These are phyloP conservation scores for Passer montanus DNA, from an alignment of 2,113 vertebrate genomes.

Conservation along the genomic window DNA sequence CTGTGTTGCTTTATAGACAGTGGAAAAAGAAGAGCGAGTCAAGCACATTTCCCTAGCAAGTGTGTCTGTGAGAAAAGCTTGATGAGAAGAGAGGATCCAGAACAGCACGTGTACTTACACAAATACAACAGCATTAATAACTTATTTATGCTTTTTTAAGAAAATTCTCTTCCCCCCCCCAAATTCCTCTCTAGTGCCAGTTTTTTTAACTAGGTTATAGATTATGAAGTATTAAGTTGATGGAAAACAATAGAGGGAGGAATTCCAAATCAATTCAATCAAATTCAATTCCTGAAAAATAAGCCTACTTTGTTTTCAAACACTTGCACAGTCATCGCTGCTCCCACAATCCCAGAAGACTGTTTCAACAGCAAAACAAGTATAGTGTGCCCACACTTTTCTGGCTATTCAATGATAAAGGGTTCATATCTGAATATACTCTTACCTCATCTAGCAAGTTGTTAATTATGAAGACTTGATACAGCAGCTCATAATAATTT, in stretches of 20 bases:
- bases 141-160: neutral
- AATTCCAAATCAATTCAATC: neutral
- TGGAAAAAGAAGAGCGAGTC: neutral
- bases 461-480: slow-evolving; percentile 68
- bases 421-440: neutral
- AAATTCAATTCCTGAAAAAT: neutral
- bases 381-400: neutral
- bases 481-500: slow-evolving; percentile 69
- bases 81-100: neutral
- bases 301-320: neutral
- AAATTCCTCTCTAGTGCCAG: neutral
- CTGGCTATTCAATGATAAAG: neutral
- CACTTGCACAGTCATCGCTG: rapidly evolving
- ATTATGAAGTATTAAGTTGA: neutral
- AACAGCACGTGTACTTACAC: neutral
- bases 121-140: neutral
- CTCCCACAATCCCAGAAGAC: neutral
- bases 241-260: neutral
- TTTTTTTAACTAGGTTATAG: neutral
- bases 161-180: rapidly evolving
- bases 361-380: neutral
- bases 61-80: neutral
- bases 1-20: slow-evolving; percentile 44
- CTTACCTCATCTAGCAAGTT: slow-evolving; percentile 67
- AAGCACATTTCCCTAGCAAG: neutral